These are phyloP conservation scores for Calameuta filiformis DNA, from an alignment of 2,888 invertebrate genomes.

Conservation along the genomic window DNA sequence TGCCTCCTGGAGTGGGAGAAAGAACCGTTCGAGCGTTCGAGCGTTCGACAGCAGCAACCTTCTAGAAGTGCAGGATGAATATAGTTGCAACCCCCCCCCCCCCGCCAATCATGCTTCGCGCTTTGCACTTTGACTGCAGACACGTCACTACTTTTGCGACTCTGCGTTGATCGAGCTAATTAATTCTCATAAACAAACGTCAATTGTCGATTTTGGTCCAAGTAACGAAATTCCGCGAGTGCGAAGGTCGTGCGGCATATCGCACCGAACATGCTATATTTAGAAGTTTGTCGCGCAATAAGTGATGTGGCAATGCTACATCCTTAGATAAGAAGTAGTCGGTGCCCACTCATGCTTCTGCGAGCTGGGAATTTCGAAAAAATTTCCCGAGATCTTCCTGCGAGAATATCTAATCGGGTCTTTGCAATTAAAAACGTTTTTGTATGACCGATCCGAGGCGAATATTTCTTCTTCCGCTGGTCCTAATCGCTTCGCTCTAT, in stretches of 20 bases:
- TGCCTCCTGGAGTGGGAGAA: background rate
- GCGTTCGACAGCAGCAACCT: background rate
- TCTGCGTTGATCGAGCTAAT: background rate
- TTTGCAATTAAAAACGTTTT: background rate
- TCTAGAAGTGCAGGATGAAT: background rate
- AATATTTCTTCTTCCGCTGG: background rate
- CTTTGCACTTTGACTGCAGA: conserved; percentile 39
- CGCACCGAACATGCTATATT: conserved; percentile 39
- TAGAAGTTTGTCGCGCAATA: conserved; percentile 31
- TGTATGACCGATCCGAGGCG: background rate
- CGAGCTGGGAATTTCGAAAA: background rate
- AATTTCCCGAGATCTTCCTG: background rate
- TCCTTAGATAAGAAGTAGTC: background rate
- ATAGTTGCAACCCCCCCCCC: conserved; percentile 12
- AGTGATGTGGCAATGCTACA: conserved; percentile 14
- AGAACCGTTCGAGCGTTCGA: background rate
- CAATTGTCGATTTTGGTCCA: background rate
- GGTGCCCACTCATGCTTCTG: background rate
- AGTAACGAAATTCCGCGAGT: background rate
- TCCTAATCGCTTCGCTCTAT: background rate
- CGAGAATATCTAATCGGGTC: background rate
- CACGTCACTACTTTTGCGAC: background rate
- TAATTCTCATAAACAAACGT: background rate
- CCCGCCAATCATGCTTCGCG: conserved; percentile 33
- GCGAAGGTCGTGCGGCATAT: conserved; percentile 41